A percentile compares a stretch with the other conserved stretches of the same genome.
These are phyloP conservation scores for Stomorhina lunata DNA, from an alignment of 2,888 invertebrate species.

Conservation along the genomic window DNA sequence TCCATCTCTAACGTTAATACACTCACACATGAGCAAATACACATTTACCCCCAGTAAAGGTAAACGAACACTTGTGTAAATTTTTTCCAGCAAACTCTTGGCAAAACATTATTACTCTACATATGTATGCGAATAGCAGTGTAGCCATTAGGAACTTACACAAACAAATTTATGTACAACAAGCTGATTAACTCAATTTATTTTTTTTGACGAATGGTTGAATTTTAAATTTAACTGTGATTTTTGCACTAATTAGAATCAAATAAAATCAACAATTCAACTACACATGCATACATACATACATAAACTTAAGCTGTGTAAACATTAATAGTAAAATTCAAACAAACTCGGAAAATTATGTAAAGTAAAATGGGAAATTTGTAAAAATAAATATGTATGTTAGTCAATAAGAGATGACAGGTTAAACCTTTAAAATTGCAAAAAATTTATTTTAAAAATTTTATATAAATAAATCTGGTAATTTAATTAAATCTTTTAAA, in stretches of 20 bases:
- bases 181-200: slow-evolving; percentile 28
- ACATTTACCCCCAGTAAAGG: too few relatives aligned
- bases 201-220: slow-evolving; percentile 33
- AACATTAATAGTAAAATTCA: neutral
- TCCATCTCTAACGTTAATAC: neutral
- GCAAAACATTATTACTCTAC: neutral
- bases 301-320: neutral
- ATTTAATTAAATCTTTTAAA: too few relatives aligned
- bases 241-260: slow-evolving; percentile 51
- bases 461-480: too few relatives aligned
- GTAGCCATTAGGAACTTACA: neutral
- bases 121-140: neutral
- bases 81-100: neutral
- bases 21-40: neutral
- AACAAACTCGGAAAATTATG: neutral
- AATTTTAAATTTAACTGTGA: slow-evolving; percentile 40
- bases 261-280: slow-evolving; percentile 32
- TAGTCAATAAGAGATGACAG: neutral
- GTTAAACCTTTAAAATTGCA: too few relatives aligned
- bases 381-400: neutral
- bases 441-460: too few relatives aligned
- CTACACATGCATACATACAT: too few relatives aligned
- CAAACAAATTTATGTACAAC: neutral
- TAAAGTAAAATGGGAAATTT: neutral
- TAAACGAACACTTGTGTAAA: too few relatives aligned